Conservation (phyloP, 2,113 vertebrate species). For the Syrmaticus mikado region DNA sequence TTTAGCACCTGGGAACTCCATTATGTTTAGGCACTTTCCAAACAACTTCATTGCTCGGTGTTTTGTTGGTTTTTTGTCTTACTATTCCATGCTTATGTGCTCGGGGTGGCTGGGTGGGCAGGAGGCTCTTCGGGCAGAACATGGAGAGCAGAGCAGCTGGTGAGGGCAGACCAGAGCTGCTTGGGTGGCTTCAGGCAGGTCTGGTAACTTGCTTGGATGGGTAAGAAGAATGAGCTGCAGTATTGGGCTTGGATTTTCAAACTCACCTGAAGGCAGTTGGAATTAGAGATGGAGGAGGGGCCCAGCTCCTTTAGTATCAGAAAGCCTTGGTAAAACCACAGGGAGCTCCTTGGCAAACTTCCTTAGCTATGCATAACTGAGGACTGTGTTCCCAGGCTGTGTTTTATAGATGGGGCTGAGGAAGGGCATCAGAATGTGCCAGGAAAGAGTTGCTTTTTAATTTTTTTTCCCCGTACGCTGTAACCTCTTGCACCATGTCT, state of each 20-base stretch:
- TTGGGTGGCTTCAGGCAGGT: neutral
- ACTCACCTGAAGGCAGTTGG: neutral
- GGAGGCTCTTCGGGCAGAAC: neutral
- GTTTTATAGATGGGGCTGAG: neutral
- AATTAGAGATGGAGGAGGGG: neutral
- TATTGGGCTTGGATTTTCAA: neutral
- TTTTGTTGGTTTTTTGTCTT: neutral
- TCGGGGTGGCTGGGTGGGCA: neutral
- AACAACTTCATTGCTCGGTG: neutral
- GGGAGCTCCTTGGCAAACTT: neutral
- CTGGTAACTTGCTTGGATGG: neutral
- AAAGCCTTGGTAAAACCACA: neutral
- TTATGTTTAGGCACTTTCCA: neutral
- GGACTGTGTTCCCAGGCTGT: neutral
- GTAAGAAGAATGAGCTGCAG: accelerated
- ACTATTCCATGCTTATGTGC: neutral
- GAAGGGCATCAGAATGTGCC: neutral
- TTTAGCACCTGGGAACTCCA: neutral
- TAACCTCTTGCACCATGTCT: neutral
- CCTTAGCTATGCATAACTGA: no score
- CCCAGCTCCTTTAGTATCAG: neutral
- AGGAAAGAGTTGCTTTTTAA: no score
- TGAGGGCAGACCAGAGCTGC: accelerated
- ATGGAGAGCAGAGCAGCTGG: neutral
- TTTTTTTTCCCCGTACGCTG: accelerated